These are phyloP conservation scores for Ovis canadensis DNA, from an alignment of 2,113 vertebrate species.

Conservation along the genomic window DNA sequence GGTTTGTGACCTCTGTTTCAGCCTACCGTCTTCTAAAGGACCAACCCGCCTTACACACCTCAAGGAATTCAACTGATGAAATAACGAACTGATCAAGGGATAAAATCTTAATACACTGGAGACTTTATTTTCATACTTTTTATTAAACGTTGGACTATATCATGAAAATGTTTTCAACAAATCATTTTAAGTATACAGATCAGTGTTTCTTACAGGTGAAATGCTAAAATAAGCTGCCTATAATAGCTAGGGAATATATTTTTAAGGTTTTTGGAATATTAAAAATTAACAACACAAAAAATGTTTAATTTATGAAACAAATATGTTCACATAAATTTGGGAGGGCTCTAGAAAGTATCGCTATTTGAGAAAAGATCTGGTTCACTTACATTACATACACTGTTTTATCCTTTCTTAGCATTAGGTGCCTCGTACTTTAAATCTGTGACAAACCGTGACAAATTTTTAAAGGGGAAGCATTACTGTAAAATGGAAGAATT, in stretches of 20 bases:
- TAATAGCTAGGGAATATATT: constrained; percentile 74
- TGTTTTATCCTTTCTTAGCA: constrained; percentile 65
- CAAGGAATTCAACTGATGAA: constrained; percentile 70
- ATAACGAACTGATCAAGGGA: constrained; percentile 77
- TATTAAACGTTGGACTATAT: constrained; percentile 78
- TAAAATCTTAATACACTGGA: constrained; percentile 70
- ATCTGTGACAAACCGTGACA: constrained; percentile 62
- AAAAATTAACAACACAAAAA: constrained; percentile 74
- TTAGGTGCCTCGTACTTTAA: constrained; percentile 76
- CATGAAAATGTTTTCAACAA: constrained; percentile 70
- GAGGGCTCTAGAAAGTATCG: constrained; percentile 14
- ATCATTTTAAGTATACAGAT: constrained; percentile 67
- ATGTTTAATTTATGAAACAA: constrained; percentile 76
- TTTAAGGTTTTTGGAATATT: constrained; percentile 76
- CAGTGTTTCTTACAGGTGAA: constrained; percentile 72
- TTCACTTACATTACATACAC: constrained; percentile 62
- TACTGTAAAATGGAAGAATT: constrained; percentile 45
- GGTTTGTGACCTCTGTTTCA: not conserved
- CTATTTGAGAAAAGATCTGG: constrained; percentile 64
- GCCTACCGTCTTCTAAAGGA: constrained; percentile 69
- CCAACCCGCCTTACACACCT: constrained; percentile 79
- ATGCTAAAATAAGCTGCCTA: constrained; percentile 68
- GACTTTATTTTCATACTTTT: constrained; percentile 72
- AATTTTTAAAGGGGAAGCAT: constrained; percentile 61
- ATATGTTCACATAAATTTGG: constrained; percentile 63